Percentiles rank a stretch among this genome's conserved stretches.
Evolutionary conservation across 2,797 vertebrate species (phyloP).

Genomic region (Pachyuromys duprasi): DNA sequence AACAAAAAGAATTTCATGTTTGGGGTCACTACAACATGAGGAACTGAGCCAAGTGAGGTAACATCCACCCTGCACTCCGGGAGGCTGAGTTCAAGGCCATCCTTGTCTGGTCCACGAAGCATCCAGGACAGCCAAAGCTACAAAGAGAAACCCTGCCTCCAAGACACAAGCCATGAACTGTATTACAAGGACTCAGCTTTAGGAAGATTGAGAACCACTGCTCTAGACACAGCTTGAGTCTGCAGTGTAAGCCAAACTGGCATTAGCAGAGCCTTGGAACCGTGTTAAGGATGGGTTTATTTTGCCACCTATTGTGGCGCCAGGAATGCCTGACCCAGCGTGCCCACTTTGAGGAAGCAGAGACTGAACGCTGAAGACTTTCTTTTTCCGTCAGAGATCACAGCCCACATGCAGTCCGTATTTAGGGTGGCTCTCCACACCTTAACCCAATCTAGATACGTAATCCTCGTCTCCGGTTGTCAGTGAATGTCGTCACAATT

Average conservation of each 20-base stretch:
- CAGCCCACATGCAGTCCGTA: neutral
- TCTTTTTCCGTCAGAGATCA: neutral
- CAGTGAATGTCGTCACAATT: neutral
- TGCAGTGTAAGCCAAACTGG: neutral
- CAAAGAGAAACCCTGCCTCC: no score
- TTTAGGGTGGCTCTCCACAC: neutral
- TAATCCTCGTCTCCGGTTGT: neutral
- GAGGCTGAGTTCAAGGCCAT: no score
- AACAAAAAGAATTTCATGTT: neutral
- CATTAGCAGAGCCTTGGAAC: neutral
- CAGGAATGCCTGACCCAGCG: neutral
- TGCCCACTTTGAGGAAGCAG: neutral
- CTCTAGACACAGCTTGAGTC: neutral
- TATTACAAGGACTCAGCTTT: neutral
- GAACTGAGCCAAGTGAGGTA: no score
- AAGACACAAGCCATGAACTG: neutral
- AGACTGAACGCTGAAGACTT: neutral
- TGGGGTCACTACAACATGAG: neutral
- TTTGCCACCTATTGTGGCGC: neutral
- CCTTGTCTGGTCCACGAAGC: no score
- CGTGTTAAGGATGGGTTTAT: neutral
- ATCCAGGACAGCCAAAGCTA: no score
- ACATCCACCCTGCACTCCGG: no score
- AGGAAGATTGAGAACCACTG: neutral
- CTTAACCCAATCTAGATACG: no score